Conservation (phyloP, 1,140 invertebrate species). For the Holcopasites calliopsidis region DNA sequence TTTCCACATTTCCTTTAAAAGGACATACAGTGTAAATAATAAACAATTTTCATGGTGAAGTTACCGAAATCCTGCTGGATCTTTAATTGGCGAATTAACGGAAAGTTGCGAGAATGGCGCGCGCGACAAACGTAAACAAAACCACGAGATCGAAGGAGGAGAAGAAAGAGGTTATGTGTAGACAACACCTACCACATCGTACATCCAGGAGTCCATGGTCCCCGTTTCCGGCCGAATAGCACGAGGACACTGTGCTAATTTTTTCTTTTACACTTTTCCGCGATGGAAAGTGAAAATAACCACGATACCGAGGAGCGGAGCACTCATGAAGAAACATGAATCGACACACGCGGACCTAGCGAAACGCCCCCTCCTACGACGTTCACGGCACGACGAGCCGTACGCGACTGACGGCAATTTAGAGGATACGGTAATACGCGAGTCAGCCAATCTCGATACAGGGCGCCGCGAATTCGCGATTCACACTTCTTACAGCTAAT, state of each 20-base stretch:
- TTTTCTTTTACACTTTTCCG: neutral
- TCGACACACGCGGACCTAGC: neutral
- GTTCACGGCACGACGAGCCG: conserved; percentile 69
- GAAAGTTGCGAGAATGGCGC: conserved; percentile 2
- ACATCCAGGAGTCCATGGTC: conserved; percentile 78
- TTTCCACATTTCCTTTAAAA: too few relatives aligned
- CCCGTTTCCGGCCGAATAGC: conserved; percentile 5
- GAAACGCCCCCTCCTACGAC: conserved; percentile 23
- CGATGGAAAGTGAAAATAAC: neutral
- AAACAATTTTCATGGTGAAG: neutral
- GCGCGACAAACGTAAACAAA: conserved; percentile 60
- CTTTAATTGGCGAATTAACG: conserved; percentile 8
- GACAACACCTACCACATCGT: conserved; percentile 73
- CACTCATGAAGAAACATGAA: neutral
- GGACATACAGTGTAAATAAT: too few relatives aligned
- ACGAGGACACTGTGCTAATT: neutral
- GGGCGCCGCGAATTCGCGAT: conserved; percentile 9
- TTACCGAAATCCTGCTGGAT: neutral
- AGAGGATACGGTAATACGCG: conserved; percentile 54
- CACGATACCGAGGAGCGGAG: neutral
- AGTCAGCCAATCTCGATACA: conserved; percentile 21
- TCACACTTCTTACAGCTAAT: conserved; percentile 20
- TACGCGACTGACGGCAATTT: conserved; percentile 68
- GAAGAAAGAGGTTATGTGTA: conserved; percentile 34
- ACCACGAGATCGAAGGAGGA: conserved; percentile 54